phyloP scores from a whole-genome alignment of 2,113 vertebrate species.

The Petaurus breviceps region DNA sequence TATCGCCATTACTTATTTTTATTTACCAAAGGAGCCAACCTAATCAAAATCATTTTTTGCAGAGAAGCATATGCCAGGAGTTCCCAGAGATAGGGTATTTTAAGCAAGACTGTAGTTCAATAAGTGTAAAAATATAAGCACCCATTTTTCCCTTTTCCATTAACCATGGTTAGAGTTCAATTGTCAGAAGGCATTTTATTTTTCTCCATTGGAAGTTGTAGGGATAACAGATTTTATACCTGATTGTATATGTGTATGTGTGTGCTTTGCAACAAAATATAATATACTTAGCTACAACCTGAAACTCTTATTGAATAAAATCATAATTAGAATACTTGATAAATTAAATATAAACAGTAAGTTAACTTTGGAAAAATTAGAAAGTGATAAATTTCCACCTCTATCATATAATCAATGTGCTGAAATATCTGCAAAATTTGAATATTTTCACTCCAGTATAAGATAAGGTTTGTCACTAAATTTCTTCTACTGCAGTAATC shows the following conservation, averaged over 20 bases:
- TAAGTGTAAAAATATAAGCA: not conserved
- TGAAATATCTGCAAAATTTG: not conserved
- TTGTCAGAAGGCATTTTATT: not conserved
- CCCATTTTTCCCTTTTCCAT: not conserved
- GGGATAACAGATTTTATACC: not conserved
- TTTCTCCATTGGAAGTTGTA: not conserved
- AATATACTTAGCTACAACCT: conserved; percentile 24
- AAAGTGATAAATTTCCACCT: not conserved
- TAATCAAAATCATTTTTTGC: not conserved
- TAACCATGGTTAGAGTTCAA: not conserved
- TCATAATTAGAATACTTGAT: conserved; percentile 48
- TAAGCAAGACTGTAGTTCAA: not conserved
- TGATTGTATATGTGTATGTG: conserved; percentile 8
- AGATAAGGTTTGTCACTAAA: conserved; percentile 29
- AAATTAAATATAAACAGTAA: conserved; percentile 51
- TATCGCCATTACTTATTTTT: not conserved
- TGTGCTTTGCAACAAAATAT: conserved; percentile 16
- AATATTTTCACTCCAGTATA: not conserved
- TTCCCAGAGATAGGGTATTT: not conserved
- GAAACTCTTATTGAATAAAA: conserved; percentile 42
- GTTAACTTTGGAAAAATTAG: not conserved
- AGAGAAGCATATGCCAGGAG: not conserved
- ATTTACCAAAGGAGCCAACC: not conserved
- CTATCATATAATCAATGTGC: not conserved
- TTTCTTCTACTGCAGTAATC: not conserved